Base-by-base conservation (phyloP, 2,113 vertebrate genomes). In the Petromus typicus region DNA sequence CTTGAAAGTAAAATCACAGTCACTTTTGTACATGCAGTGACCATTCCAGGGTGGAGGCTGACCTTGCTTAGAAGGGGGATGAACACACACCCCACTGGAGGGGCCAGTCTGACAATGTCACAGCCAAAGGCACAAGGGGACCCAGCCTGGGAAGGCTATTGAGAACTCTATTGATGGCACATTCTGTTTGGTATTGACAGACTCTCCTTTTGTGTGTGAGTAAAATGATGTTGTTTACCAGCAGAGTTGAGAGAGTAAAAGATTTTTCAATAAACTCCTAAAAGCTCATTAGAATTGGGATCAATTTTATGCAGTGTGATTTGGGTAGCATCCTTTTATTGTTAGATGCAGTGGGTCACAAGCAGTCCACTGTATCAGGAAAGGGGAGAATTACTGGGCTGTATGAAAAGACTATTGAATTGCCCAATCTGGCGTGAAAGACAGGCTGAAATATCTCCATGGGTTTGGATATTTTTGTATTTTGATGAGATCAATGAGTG, bases 181-280 rank as follows among this genome's bases (percentile, higher is more conserved):
- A 22, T 40, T 54, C 48, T 82, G 63, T 66, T 63, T 91, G 56
- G 32, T 66, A 34, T 87, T 48, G 78, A 48, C 32, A 92, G 59
- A 79, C 69, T 83, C 56, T 7, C 25, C 90, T 92, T 78, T 43
- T 57, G 17, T 92, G 54, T 54, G 3, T 30, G 71, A 92, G 69
- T 73, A 67, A 87, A 97, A 93, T 64, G 84, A 84, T 67, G 73
- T 66, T 84, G 69, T 94, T 96, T 87, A 87, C 75, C 80, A 85
- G 90, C 45, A 64, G 93, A 91, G 82, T 56, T 81, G 78, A 94
- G 95, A 73, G 59, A 45, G 34, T 85, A 43, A 95, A 90, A 94
- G 85, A 94, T 90, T 96, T 76, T 95, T 92, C 91, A 80, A 81
- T 93, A 93, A 95, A 66, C 54, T 93, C 69, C n/a, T 66, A 71